A percentile compares a stretch with the other conserved stretches of the same genome.
These are phyloP conservation scores for Elymnias hypermnestra DNA, from an alignment of 1,140 invertebrate species.

Conservation along the genomic window DNA sequence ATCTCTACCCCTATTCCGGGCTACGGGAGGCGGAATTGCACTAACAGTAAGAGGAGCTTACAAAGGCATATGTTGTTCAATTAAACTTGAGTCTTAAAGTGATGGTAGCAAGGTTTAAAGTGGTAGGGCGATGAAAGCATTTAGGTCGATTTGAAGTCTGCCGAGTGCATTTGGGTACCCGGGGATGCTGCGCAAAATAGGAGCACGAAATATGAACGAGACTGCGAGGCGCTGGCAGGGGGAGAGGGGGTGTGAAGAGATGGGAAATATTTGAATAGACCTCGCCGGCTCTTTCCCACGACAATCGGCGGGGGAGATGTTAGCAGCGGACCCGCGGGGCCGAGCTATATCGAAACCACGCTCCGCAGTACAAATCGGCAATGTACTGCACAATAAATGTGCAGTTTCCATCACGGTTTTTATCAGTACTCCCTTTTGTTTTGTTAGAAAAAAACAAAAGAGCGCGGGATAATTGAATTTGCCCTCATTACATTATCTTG, in stretches of 20 bases:
- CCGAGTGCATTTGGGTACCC: constrained; percentile 61
- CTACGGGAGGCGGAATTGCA: constrained; percentile 53
- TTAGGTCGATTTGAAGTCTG: constrained; percentile 54
- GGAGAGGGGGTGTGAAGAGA: constrained; percentile 66
- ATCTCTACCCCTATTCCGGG: constrained; percentile 75
- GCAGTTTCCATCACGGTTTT: constrained; percentile 62
- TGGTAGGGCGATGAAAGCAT: background rate
- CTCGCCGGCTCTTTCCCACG: constrained; percentile 52
- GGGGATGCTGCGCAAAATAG: constrained; percentile 77
- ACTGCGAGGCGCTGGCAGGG: constrained; percentile 72
- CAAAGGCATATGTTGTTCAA: background rate
- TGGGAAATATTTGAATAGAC: constrained; percentile 72
- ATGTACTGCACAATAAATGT: constrained; percentile 63
- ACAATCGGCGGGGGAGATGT: constrained; percentile 26
- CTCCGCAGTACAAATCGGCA: constrained; percentile 60
- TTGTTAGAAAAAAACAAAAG: constrained; percentile 52
- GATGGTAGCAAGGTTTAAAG: constrained; percentile 23
- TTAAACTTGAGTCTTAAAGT: constrained; percentile 23
- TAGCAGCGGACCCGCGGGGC: constrained; percentile 15
- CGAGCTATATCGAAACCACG: constrained; percentile 47
- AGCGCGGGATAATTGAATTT: constrained; percentile 65
- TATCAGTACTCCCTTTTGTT: constrained; percentile 41
- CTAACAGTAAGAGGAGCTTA: constrained; percentile 34
- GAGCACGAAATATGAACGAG: constrained; percentile 75
- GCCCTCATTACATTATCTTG: constrained; percentile 67